A percentile compares a stretch with the other conserved stretches of the same genome.
phyloP scores from a whole-genome alignment of 2,888 invertebrate genomes.

The Plusia festucae region DNA sequence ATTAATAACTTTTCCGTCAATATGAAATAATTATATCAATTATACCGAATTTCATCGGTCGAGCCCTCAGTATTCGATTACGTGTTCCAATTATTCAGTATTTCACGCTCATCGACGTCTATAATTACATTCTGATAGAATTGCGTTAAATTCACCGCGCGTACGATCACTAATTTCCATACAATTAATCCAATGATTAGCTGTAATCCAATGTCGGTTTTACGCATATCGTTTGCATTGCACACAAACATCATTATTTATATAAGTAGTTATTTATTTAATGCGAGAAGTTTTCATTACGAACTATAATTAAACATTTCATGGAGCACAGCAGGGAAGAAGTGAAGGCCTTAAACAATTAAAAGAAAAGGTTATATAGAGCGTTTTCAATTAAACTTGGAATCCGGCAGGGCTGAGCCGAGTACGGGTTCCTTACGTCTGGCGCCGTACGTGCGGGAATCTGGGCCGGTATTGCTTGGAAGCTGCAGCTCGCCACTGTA shows the following conservation, averaged over 20 bases:
- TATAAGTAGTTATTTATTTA: conserved; percentile 60
- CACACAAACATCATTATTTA: conserved; percentile 61
- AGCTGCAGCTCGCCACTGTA: conserved; percentile 67
- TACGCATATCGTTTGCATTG: conserved; percentile 67
- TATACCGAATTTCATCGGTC: conserved; percentile 45
- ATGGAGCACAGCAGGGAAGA: conserved; percentile 59
- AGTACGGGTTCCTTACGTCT: conserved; percentile 73
- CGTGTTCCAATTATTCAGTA: conserved; percentile 81
- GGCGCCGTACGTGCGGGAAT: conserved; percentile 74
- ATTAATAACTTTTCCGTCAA: conserved; percentile 33
- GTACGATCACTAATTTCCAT: conserved; percentile 82
- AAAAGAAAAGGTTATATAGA: conserved; percentile 81
- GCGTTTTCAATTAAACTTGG: conserved; percentile 86
- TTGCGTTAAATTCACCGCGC: conserved; percentile 82
- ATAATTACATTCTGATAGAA: conserved; percentile 86
- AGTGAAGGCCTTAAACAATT: conserved; percentile 75
- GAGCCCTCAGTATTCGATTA: conserved; percentile 61
- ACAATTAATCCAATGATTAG: conserved; percentile 86
- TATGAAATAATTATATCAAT: conserved; percentile 57
- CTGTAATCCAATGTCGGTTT: conserved; percentile 76
- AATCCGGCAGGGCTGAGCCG: conserved; percentile 75
- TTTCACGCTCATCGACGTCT: conserved; percentile 84
- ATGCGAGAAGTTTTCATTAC: conserved; percentile 61
- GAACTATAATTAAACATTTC: conserved; percentile 68
- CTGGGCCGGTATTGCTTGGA: conserved; percentile 72